Evolutionary conservation across 2,113 vertebrate genomes (phyloP), one percentile per base, ranked within the genome.

Genomic region (Hipposideros armiger): DNA sequence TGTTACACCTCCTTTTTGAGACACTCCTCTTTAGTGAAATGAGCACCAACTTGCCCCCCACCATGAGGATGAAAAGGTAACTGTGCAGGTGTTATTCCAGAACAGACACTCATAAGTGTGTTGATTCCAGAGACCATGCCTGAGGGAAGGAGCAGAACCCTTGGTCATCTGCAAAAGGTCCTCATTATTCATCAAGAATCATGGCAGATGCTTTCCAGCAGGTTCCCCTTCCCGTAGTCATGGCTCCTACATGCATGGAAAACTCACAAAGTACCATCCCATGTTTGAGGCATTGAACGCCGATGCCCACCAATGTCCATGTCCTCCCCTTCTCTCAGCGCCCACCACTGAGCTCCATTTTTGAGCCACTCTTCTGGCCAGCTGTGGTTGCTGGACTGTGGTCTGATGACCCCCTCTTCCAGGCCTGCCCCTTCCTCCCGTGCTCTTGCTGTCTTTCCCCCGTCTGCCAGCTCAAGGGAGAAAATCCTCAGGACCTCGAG

Each of bases 241-340:
- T 2, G 52, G 74, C 28, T 20, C 30, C 16, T 40, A 8, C 11
- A 2, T 60, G 77, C 58, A 91, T 16, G 19, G 32, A 45, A 19
- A 78, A 16, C 32, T 50, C 72, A 11, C 19, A 45, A 14, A 0
- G 3, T 42, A 40, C 22, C 6, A 0, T 3, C 15, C 36, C 16
- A 7, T n/a, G 1, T 7, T 22, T 36, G 50, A 45, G 30, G 16
- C 22, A 5, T 7, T 52, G 26, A 69, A 32, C 30, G 16, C 30
- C 40, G 8, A 0, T 7, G 28, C 24, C 22, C 40, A 28, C 28
- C 17, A 36, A 1, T 11, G 2, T 13, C 52, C 7, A 5, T 8
- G 11, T 24, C 5, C 14, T 40, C 4, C 11, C 1, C 36, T 82
- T 54, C 36, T 82, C 56, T 45, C 32, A 6, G 15, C 0, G 1